Conservation (phyloP, 2,797 vertebrate genomes). For the Moxostoma hubbsi region DNA sequence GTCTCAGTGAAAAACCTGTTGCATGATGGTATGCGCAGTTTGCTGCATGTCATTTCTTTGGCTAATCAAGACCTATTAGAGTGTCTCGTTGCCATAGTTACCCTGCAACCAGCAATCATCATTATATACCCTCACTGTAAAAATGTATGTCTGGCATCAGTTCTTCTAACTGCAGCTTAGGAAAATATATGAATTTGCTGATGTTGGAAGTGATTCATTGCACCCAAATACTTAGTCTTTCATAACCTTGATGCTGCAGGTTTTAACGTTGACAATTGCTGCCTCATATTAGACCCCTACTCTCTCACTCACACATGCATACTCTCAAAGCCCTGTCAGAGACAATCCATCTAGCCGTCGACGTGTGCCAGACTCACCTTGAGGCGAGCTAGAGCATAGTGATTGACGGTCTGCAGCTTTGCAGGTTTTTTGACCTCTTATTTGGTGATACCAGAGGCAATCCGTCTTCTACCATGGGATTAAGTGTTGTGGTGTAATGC, state of each 20-base stretch:
- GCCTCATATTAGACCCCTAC: constrained; percentile 2
- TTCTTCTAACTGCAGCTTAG: not conserved
- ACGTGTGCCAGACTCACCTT: constrained; percentile 71
- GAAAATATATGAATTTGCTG: constrained; percentile 12
- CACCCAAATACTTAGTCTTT: not conserved
- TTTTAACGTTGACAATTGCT: constrained; percentile 14
- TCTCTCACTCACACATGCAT: constrained; percentile 47
- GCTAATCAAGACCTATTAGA: constrained; percentile 45
- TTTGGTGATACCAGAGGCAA: constrained; percentile 67
- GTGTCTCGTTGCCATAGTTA: constrained; percentile 46
- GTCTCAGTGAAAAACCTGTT: not conserved
- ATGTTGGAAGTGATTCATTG: not conserved
- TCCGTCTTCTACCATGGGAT: constrained; percentile 52
- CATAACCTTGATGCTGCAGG: not conserved
- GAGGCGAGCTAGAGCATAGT: constrained; percentile 69
- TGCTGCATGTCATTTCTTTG: constrained; percentile 23
- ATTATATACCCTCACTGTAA: constrained; percentile 28
- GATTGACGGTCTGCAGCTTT: constrained; percentile 72
- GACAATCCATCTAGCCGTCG: constrained; percentile 62
- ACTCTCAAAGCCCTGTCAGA: constrained; percentile 64
- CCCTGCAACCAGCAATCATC: constrained; percentile 29
- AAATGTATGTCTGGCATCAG: constrained; percentile 1
- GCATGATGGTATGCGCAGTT: constrained; percentile 20
- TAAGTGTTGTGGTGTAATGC: constrained; percentile 16
- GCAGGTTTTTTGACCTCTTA: constrained; percentile 70